Conservation (phyloP, 2,113 vertebrate species). For the Sakesphorus luctuosus region DNA sequence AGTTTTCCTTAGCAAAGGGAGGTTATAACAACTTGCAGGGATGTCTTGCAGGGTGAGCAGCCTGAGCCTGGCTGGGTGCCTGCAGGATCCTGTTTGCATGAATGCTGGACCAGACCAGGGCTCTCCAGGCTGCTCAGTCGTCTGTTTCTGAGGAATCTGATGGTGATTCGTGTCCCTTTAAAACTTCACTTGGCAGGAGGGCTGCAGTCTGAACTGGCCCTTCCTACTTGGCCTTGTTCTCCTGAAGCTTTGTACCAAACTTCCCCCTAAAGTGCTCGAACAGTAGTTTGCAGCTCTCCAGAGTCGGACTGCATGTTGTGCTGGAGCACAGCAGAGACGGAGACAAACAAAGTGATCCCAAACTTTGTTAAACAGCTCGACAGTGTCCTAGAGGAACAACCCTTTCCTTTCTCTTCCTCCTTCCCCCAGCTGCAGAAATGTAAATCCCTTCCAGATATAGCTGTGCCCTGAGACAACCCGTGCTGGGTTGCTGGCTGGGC, state of each 20-base stretch:
- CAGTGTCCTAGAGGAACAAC: not conserved
- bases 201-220: not conserved
- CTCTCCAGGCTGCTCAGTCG: not conserved
- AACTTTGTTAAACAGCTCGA: not conserved
- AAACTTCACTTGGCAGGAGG: slow-evolving; percentile 7
- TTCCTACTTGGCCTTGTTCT: not conserved
- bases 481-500: accelerated
- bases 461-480: not conserved
- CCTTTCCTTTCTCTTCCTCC: not conserved
- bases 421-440: not conserved
- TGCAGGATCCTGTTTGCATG: accelerated
- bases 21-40: not conserved
- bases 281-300: not conserved
- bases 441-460: not conserved
- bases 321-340: accelerated
- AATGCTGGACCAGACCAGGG: not conserved
- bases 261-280: not conserved
- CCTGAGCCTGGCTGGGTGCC: not conserved
- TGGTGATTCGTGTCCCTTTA: not conserved
- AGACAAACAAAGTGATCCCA: not conserved
- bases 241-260: not conserved
- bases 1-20: not conserved
- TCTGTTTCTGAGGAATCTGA: not conserved
- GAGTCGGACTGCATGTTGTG: accelerated
- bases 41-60: not conserved